Percentiles rank a stretch among this genome's conserved stretches.
Evolutionary conservation across 1,140 invertebrate genomes (phyloP).

Genomic region (Trichonephila clavata): DNA sequence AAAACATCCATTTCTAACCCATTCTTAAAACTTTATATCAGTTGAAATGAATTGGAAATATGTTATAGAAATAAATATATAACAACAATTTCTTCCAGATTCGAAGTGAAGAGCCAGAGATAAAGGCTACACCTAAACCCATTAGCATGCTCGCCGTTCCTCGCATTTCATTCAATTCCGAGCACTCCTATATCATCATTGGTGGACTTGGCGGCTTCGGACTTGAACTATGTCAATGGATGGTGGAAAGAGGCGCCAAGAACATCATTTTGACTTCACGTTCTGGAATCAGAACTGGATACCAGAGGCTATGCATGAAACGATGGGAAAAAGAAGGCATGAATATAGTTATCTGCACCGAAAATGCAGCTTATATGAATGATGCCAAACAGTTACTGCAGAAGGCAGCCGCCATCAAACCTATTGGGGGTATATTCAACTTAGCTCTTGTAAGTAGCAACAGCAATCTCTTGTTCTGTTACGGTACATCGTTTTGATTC

Average conservation of each 20-base stretch:
- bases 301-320: constrained; percentile 81
- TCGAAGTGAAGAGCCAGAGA: no score
- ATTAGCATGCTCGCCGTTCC: no score
- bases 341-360: constrained; percentile 87
- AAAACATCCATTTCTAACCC: no score
- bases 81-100: no score
- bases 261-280: constrained; percentile 83
- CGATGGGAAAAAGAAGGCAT: constrained; percentile 87
- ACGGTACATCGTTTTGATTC: no score
- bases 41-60: no score
- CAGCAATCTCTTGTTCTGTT: no score
- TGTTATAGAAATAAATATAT: no score
- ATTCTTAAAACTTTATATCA: no score
- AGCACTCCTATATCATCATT: constrained; percentile 82
- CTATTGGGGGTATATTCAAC: constrained; percentile 96
- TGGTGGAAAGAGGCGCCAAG: constrained; percentile 82
- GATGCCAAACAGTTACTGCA: constrained; percentile 88
- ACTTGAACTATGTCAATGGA: constrained; percentile 83
- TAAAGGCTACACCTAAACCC: no score
- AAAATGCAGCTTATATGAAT: constrained; percentile 84
- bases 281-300: constrained; percentile 82
- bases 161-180: constrained; percentile 80
- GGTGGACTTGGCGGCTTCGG: constrained; percentile 85
- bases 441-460: constrained; percentile 87
- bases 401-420: constrained; percentile 86